Evolutionary conservation across 1,140 invertebrate species (phyloP), one percentile per base, ranked within the genome.

Genomic region (Intoshia linei): DNA sequence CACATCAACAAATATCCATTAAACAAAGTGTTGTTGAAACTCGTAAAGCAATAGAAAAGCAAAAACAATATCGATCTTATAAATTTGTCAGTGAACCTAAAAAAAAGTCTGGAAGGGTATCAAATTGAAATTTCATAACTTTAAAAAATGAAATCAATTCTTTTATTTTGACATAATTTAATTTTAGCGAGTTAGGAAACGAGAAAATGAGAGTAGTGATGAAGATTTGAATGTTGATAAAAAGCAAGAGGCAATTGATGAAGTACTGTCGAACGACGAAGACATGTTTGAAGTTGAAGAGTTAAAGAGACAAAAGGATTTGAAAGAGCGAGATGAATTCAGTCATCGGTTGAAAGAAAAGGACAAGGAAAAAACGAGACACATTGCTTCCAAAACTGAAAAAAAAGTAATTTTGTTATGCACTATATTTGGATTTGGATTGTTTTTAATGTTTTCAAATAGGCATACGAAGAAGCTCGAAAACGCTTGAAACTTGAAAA

Each of bases 321-420:
- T 87, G 7, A 68, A 72, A 50, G 78, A 87, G 55, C 62, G 84
- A 49, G 84, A 98, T 62, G 79, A 77, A 50, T 90, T 93, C 62
- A 70, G 77, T 0, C 68, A 68, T 44, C 63, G 87, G 42, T 59
- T 98, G 0, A 73, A 72, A 48, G 68, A 72, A 44, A 73, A 73
- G 47, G 84, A 98, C 67, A 74, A 83, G 54, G 68, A 69, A 21
- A 76, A 73, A 49, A 74, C 72, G 1, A 63, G 73, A 35, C 79
- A 78, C 54, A 64, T 84, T 19, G 44, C 49, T 42, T 55, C 53
- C 21, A 58, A 61, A 42, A 63, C 65, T 39, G 73, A 74, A 40
- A 68, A 69, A 47, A 69, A 67, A 52, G 52, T 52, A 39, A 21
- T 44, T 27, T 7, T 40, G 10, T 18, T 32, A 18, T 10, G 10